Evolutionary conservation across 2,113 vertebrate genomes (phyloP), one percentile per base, ranked within the genome.

Genomic region (Galemys pyrenaicus): DNA sequence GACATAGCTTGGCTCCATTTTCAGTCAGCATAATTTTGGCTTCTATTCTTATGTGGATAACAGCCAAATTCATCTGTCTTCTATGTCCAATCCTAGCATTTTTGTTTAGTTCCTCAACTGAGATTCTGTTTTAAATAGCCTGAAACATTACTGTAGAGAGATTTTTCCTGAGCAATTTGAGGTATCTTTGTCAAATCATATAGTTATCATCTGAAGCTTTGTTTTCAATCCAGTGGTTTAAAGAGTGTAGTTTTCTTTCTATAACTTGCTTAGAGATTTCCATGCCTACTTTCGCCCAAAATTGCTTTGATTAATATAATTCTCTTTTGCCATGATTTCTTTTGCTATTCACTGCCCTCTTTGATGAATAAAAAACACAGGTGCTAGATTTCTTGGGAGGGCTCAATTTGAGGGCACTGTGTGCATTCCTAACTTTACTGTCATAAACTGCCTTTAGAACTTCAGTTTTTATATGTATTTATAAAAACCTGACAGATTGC

Each of bases 231-330:
- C 0, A 81, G 51, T 73, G 62, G 46, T 92, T 96, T 96, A 91
- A 97, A 97, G 79, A 96, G 22, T 86, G 30, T 87, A 65, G 83
- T 84, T 92, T 94, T 96, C 96, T 96, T 96, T 95, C 91, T 94
- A 89, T 93, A 96, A 97, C 92, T 89, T 91, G 79, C 96, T 97
- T 81, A 62, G 68, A 64, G 82, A 96, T 93, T 97, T 96, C 90
- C 88, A 90, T 96, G n/a, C 51, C 74, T 94, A 60, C 73, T 97
- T 97, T 97, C 82, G 81, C 91, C 92, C 96, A 96, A 97, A 97
- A 97, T 95, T 95, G 65, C 75, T 96, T 96, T 97, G 96, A 97
- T 98, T 97, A 91, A 95, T 98, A 87, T 95, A 92, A 95, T 94
- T 96, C 81, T 96, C 65, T 79, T 83, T 95, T 95, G 56, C 88